Evolutionary conservation across 2,888 invertebrate genomes (phyloP), one percentile per base, ranked within the genome.

Genomic region (Iselma pallidipennis): DNA sequence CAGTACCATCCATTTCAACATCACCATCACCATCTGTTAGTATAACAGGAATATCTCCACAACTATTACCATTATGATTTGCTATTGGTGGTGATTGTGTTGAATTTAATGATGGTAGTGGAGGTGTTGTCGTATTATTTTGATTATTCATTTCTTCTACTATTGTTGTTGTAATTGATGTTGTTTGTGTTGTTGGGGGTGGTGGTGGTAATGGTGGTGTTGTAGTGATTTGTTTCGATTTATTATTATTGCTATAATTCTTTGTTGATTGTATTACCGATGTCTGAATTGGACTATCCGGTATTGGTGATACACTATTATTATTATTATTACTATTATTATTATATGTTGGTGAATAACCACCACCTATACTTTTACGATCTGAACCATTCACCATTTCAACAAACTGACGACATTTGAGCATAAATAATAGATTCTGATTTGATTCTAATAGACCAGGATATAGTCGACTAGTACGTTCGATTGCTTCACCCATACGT

Each of bases 321-420:
- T 3, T 45, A 45, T 45, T 45, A 23, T 21, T 45, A 19, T 21
- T 21, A 45, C 4, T 45, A 74, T 66, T 66, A 73, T 71, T 59
- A 67, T 70, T 51, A 62, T 64, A 61, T 66, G 67, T 57, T 81
- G 71, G 77, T 80, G 75, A 76, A 79, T 75, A 68, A 21, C 67
- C 66, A 21, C 67, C 66, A 54, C 67, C 66, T 66, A 67, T 72
- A 66, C 69, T 74, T 60, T 81, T 80, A 54, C 79, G 78, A 53
- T 95, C 95, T 57, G 92, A 89, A 61, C 95, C 95, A 82, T 94
- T 94, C 69, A 98, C 95, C 96, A 98, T 97, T 84, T 99, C 98
- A 37, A 98, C 94, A 84, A 99, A 99, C 85, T 99, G 98, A 66
- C 98, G 91, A 80, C 97, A 97, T 83, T 97, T 97, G 77, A 98